These are phyloP conservation scores for Grallaria varia DNA, from an alignment of 2,113 vertebrate genomes.

Conservation along the genomic window DNA sequence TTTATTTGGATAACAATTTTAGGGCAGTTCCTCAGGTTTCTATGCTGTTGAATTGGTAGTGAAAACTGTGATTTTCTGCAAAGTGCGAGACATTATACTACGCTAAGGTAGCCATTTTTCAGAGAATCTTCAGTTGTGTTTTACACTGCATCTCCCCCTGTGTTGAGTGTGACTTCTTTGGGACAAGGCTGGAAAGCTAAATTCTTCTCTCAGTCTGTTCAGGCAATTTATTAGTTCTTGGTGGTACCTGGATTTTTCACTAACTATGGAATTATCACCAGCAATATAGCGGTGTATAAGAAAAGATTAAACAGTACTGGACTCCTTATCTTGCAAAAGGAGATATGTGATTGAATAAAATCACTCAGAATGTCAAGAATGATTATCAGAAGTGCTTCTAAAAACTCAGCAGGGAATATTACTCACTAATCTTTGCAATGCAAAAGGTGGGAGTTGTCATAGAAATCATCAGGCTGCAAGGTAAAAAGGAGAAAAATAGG, in stretches of 20 bases:
- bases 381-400: conserved; percentile 28
- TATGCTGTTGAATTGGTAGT: neutral
- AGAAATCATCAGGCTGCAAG: conserved; percentile 1
- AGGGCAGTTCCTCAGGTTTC: neutral
- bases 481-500: neutral
- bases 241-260: neutral
- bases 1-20: neutral
- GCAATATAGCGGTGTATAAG: neutral
- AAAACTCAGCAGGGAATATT: conserved; percentile 13
- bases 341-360: conserved; percentile 11
- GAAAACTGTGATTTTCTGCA: neutral
- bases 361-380: conserved; percentile 23
- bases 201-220: neutral
- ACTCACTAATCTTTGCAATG: neutral
- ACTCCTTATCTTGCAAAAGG: neutral
- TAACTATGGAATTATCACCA: neutral
- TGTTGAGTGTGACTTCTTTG: neutral
- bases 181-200: neutral
- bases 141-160: neutral
- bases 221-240: neutral
- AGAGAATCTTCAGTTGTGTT: neutral
- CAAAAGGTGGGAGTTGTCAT: neutral
- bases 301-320: neutral
- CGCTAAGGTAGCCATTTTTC: neutral
- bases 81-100: neutral